Percentiles rank a stretch among this genome's conserved stretches.
Conservation (phyloP, 2,888 invertebrate species). For the Pseudanteris insignis region DNA sequence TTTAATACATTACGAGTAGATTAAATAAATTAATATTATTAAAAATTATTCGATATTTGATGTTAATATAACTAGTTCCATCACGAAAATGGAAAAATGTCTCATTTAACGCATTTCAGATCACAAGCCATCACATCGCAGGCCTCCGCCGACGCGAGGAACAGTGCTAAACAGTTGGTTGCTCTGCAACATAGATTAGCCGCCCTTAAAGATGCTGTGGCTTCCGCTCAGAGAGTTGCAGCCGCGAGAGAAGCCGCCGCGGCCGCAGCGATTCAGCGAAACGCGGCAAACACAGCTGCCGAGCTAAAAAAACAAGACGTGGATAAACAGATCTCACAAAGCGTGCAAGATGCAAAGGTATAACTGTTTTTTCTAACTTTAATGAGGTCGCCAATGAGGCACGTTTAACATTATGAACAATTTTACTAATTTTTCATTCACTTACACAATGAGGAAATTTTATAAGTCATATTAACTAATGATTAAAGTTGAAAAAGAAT, state of each 20-base stretch:
- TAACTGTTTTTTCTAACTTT: not conserved
- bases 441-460: not conserved
- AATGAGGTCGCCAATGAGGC: too few species aligned
- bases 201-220: conserved; percentile 75
- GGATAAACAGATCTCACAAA: conserved; percentile 62
- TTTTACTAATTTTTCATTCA: not conserved
- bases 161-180: conserved; percentile 71
- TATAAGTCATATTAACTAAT: too few species aligned
- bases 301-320: conserved; percentile 72
- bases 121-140: conserved; percentile 61
- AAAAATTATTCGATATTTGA: too few species aligned
- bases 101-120: too few species aligned
- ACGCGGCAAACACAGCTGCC: conserved; percentile 76
- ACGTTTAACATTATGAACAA: too few species aligned
- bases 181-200: conserved; percentile 75
- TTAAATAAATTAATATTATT: too few species aligned
- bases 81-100: not conserved
- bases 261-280: conserved; percentile 76
- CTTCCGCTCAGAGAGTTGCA: conserved; percentile 77
- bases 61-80: too few species aligned
- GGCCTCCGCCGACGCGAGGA: conserved; percentile 58
- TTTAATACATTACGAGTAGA: too few species aligned
- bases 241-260: conserved; percentile 79
- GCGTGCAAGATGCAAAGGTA: conserved; percentile 63
- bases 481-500: too few species aligned